These are phyloP conservation scores for Shargacucullia verbasci DNA, from an alignment of 2,888 invertebrate species.

Conservation along the genomic window DNA sequence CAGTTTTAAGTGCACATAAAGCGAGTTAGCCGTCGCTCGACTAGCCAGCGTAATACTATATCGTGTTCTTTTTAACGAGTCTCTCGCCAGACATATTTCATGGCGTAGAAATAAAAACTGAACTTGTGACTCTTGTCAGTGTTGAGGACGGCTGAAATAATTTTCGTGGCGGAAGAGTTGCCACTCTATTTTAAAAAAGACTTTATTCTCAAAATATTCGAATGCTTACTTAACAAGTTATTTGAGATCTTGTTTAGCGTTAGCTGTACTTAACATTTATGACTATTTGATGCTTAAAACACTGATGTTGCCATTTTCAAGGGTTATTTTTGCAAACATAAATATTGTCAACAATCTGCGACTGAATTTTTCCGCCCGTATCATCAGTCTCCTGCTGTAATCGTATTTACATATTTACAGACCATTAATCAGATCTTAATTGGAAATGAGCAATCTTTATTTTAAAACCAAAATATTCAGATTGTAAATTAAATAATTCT, in stretches of 20 bases:
- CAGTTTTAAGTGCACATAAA: constrained; percentile 85
- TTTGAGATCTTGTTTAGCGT: background rate
- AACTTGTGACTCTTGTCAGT: constrained; percentile 65
- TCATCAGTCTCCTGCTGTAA: constrained; percentile 15
- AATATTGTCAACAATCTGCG: background rate
- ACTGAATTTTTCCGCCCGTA: constrained; percentile 7
- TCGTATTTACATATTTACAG: constrained; percentile 41
- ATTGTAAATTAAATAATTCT: too few relatives aligned
- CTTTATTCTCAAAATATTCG: constrained; percentile 1
- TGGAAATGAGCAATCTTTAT: constrained; percentile 5
- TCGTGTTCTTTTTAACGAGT: constrained; percentile 84
- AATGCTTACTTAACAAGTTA: background rate
- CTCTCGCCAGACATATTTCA: constrained; percentile 78
- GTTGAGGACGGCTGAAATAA: constrained; percentile 58
- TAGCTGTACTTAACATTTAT: too few relatives aligned
- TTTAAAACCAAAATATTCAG: constrained; percentile 1
- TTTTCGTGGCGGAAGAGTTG: constrained; percentile 50
- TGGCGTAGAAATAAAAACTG: constrained; percentile 76
- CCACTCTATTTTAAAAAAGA: constrained; percentile 37
- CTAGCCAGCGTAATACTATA: constrained; percentile 79
- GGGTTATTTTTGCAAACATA: too few relatives aligned
- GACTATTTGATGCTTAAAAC: too few relatives aligned
- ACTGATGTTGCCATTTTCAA: too few relatives aligned
- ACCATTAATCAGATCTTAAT: constrained; percentile 23
- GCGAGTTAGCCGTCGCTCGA: constrained; percentile 75